A percentile compares a stretch with the other conserved stretches of the same genome.
Conservation (phyloP, 2,888 invertebrate genomes). For the Epinotia demarniana region DNA sequence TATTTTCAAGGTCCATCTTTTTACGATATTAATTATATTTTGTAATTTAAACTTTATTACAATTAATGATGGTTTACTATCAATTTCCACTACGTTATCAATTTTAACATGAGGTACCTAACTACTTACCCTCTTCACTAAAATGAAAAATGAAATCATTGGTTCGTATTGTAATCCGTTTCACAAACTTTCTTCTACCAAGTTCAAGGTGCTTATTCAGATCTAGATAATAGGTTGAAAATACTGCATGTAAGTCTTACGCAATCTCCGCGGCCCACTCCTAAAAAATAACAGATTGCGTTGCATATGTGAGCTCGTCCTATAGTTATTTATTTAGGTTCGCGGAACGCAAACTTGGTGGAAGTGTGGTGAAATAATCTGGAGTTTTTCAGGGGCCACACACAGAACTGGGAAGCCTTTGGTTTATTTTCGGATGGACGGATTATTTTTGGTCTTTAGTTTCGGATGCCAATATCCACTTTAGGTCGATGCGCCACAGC, state of each 20-base stretch:
- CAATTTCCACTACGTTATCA: no score
- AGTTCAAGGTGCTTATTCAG: background rate
- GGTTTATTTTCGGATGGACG: no score
- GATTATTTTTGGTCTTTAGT: no score
- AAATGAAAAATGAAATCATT: no score
- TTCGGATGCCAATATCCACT: no score
- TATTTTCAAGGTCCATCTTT: no score
- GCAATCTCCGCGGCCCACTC: constrained; percentile 41
- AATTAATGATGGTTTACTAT: no score
- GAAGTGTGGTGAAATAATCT: constrained; percentile 27
- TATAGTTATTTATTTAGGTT: constrained; percentile 35
- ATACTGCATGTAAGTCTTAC: background rate
- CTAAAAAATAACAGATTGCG: constrained; percentile 45
- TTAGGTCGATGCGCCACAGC: no score
- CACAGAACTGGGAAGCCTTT: background rate
- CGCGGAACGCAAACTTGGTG: constrained; percentile 14
- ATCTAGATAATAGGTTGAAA: background rate
- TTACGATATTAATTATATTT: no score
- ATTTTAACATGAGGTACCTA: no score
- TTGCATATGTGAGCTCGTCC: constrained; percentile 14
- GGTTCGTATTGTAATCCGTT: background rate
- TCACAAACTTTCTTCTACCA: background rate
- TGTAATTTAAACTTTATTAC: no score
- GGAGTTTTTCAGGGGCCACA: background rate
- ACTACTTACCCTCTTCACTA: no score